These are phyloP conservation scores for Stylophora pistillata DNA, from an alignment of 64 coral and sea anemone genomes.

Conservation along the genomic window DNA sequence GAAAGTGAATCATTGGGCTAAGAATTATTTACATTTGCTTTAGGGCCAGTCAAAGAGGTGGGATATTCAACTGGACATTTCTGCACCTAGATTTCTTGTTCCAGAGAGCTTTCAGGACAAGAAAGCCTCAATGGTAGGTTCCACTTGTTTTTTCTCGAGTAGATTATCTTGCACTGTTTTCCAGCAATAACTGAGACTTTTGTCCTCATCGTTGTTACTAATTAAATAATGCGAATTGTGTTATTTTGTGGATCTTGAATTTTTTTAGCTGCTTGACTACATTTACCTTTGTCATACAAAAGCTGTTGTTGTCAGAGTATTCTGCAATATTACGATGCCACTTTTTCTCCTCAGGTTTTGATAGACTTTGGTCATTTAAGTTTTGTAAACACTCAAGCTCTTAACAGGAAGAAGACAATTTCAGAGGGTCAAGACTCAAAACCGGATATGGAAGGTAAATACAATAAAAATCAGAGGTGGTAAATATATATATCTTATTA, in stretches of 20 bases:
- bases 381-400: constrained; percentile 82
- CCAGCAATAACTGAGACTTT: no score
- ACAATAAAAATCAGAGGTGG: background rate
- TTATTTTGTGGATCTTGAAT: no score
- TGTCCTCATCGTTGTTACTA: no score
- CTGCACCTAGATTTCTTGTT: constrained; percentile 91
- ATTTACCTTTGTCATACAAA: no score
- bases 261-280: no score
- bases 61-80: constrained; percentile 91
- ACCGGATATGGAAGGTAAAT: constrained; percentile 51
- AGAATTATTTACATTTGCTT: background rate
- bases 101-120: constrained; percentile 92
- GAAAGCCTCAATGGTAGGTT: constrained; percentile 90
- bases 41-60: constrained; percentile 91
- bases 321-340: background rate
- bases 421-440: constrained; percentile 56
- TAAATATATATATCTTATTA: no score
- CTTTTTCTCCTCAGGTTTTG: constrained; percentile 60
- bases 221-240: no score
- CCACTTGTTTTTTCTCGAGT: background rate
- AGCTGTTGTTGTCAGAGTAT: no score
- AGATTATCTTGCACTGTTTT: background rate
- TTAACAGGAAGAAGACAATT: constrained; percentile 61
- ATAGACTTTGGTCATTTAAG: constrained; percentile 96
- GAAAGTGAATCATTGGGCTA: background rate